Percentiles rank a stretch among this genome's conserved stretches.
phyloP scores from a whole-genome alignment of 2,797 vertebrate genomes.

The Tragopan temminckii region DNA sequence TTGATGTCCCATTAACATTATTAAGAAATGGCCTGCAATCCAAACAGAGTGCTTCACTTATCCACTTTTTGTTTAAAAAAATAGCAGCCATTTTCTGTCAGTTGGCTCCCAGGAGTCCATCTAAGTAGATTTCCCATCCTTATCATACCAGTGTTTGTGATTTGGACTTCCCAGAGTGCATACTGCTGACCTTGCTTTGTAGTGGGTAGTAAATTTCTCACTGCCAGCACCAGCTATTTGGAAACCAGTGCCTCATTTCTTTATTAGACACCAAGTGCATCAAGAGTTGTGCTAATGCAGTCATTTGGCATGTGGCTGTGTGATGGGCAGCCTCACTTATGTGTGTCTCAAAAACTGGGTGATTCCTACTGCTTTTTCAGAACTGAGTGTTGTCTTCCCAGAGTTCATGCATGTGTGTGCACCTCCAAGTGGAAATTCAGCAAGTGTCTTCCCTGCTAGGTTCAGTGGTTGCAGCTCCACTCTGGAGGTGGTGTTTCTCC shows the following conservation, averaged over 20 bases:
- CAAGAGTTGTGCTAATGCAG: background rate
- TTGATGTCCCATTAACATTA: background rate
- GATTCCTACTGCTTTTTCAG: background rate
- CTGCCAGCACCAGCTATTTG: fast-evolving
- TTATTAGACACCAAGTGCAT: background rate
- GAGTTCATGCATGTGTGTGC: background rate
- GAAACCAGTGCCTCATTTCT: background rate
- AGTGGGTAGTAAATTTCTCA: background rate
- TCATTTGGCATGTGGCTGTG: background rate
- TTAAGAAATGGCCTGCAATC: background rate
- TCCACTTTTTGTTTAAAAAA: background rate
- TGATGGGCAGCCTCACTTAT: background rate
- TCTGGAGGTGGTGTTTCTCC: background rate
- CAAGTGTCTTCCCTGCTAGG: background rate
- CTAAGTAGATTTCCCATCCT: background rate
- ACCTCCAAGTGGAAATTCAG: background rate
- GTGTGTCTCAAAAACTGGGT: background rate
- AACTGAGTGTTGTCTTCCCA: background rate
- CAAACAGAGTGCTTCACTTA: background rate
- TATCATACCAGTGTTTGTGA: background rate
- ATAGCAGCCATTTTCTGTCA: background rate
- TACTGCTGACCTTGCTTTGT: background rate
- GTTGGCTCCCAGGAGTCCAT: fast-evolving
- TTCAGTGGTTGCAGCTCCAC: fast-evolving
- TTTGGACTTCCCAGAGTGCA: background rate